A percentile compares a stretch with the other conserved stretches of the same genome.
Evolutionary conservation across 1,140 invertebrate genomes (phyloP).

Genomic region (Apis mellifera): Amel_HAv3.1 CM009936.2:10042001-10042500

Average conservation of each 20-base stretch:
- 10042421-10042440: conserved; percentile 20
- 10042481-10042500: conserved; percentile 22
- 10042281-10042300: neutral
- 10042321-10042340: neutral
- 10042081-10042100: too few species aligned
- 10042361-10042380: neutral
- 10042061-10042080: too few species aligned
- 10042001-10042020: too few species aligned
- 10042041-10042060: too few species aligned
- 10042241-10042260: neutral
- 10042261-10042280: neutral
- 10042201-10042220: too few species aligned
- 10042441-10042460: conserved; percentile 31
- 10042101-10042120: too few species aligned
- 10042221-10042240: too few species aligned
- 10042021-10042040: too few species aligned
- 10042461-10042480: conserved; percentile 6
- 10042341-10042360: neutral
- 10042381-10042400: conserved; percentile 17
- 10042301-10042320: neutral
- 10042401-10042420: conserved; percentile 3
- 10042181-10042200: too few species aligned
- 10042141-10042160: too few species aligned
- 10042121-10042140: too few species aligned
- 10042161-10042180: too few species aligned